Conservation (phyloP, 2,113 vertebrate genomes). For the Gorsachius goisagi region DNA sequence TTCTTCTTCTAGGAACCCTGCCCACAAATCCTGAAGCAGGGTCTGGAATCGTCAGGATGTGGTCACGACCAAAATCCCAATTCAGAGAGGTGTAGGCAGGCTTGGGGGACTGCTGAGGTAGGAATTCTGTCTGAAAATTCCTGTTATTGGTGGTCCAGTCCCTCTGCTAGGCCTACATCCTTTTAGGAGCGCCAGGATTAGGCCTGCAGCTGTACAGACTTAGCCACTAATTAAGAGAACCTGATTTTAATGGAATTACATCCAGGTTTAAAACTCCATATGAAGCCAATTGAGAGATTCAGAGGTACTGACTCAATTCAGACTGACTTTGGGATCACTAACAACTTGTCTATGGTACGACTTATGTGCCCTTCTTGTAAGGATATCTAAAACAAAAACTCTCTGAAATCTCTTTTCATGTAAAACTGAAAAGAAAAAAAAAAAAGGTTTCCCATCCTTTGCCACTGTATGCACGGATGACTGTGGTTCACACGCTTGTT, state of each 20-base stretch:
- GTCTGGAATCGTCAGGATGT: neutral
- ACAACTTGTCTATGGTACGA: neutral
- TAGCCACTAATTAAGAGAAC: neutral
- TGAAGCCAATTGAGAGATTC: neutral
- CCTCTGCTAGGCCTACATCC: neutral
- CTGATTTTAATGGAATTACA: neutral
- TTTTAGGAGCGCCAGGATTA: neutral
- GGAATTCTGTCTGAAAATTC: neutral
- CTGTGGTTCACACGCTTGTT: neutral
- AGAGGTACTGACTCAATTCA: neutral
- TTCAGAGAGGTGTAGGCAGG: neutral
- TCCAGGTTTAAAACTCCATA: neutral
- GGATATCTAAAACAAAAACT: neutral
- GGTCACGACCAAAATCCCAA: neutral
- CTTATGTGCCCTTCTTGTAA: neutral
- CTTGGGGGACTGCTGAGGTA: neutral
- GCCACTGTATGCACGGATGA: rapidly evolving
- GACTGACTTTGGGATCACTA: neutral
- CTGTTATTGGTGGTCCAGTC: neutral
- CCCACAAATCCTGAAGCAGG: neutral
- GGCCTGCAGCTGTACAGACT: neutral
- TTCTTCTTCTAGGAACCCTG: neutral
- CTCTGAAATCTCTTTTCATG: neutral
- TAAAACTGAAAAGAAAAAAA: neutral
- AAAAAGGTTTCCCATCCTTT: neutral